Conservation (phyloP, 1,140 invertebrate species). For the Mizuhopecten yessoensis region DNA sequence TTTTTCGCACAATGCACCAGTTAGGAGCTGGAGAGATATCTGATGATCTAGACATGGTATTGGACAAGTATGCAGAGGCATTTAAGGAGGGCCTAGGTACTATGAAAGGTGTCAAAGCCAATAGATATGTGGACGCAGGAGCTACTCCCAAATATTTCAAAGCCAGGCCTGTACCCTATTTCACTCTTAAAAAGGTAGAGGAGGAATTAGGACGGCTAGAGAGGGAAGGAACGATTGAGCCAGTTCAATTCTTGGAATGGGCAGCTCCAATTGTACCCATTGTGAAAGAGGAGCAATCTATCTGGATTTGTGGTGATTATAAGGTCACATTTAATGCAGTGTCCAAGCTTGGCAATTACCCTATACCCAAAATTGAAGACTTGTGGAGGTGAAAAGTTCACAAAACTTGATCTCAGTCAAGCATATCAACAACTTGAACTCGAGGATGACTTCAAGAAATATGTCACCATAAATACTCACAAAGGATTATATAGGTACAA, state of each 20-base stretch:
- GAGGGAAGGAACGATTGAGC: constrained; percentile 67
- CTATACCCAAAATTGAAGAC: constrained; percentile 75
- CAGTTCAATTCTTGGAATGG: constrained; percentile 48
- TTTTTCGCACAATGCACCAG: constrained; percentile 22
- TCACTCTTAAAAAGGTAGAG: constrained; percentile 70
- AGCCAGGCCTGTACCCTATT: constrained; percentile 66
- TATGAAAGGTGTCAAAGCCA: constrained; percentile 56
- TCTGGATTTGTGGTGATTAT: constrained; percentile 82
- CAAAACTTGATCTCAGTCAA: constrained; percentile 75
- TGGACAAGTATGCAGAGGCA: constrained; percentile 41
- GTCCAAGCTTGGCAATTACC: constrained; percentile 51
- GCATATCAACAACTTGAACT: constrained; percentile 68
- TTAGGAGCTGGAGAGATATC: background rate
- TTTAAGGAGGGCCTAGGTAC: constrained; percentile 51
- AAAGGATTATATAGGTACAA: constrained; percentile 62
- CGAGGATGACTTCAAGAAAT: constrained; percentile 68
- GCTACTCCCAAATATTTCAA: constrained; percentile 61
- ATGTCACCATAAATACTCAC: constrained; percentile 71
- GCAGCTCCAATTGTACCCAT: too few relatives aligned
- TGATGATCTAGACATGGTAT: background rate
- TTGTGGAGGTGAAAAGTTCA: constrained; percentile 75
- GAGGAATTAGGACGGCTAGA: constrained; percentile 67
- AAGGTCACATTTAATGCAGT: constrained; percentile 80
- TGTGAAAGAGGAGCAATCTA: too few relatives aligned
- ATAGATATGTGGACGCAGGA: constrained; percentile 54